Percentiles rank a stretch among this genome's conserved stretches.
Evolutionary conservation across 2,797 vertebrate genomes (phyloP).

Genomic region (Echeneis naucrates): DNA sequence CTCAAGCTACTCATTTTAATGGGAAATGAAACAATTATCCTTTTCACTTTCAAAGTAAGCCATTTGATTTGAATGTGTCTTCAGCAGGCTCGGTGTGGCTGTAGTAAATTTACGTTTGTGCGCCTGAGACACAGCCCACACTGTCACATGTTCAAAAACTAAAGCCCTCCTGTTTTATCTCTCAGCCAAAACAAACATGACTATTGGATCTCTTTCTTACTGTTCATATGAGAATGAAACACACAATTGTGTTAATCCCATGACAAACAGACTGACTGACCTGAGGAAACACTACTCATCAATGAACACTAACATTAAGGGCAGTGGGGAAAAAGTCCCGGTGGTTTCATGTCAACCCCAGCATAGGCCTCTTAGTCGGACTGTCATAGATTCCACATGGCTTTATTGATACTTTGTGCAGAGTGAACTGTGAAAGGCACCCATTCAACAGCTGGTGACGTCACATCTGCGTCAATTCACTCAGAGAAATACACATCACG

Average conservation of each 20-base stretch:
- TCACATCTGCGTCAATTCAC: slow-evolving; percentile 79
- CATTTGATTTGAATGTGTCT: neutral
- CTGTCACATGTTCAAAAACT: neutral
- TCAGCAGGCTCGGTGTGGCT: neutral
- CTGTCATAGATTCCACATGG: slow-evolving; percentile 46
- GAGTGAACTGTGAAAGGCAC: slow-evolving; percentile 66
- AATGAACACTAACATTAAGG: slow-evolving; percentile 17
- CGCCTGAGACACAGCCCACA: neutral
- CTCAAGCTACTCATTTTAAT: slow-evolving; percentile 16
- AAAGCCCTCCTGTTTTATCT: neutral
- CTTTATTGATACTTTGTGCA: slow-evolving; percentile 57
- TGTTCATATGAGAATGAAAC: slow-evolving; percentile 21
- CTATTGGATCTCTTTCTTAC: neutral
- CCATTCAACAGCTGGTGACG: slow-evolving; percentile 71
- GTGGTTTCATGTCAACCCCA: slow-evolving; percentile 14
- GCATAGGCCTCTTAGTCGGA: slow-evolving; percentile 30
- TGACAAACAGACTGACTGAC: slow-evolving; percentile 10
- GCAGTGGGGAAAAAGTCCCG: slow-evolving; percentile 35
- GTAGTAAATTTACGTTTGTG: neutral
- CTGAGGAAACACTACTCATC: slow-evolving; percentile 6
- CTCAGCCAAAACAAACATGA: slow-evolving; percentile 13
- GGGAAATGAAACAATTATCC: neutral
- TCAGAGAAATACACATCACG: slow-evolving; percentile 76
- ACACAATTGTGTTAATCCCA: slow-evolving; percentile 6
- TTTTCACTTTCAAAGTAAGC: neutral